Evolutionary conservation across 2,888 invertebrate genomes (phyloP).

Genomic region (Drosophila macrospina): DNA sequence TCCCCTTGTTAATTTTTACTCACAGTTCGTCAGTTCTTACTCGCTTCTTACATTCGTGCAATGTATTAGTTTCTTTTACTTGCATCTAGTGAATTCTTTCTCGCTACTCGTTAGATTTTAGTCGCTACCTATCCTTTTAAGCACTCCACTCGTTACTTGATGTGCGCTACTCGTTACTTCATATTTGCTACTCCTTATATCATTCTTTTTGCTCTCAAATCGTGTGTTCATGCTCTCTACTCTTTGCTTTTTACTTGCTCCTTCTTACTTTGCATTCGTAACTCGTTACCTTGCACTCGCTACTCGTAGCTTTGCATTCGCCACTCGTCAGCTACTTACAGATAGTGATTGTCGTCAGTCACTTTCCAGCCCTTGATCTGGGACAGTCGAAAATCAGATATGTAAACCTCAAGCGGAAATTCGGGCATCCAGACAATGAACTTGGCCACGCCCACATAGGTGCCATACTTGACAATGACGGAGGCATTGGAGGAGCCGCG

Average conservation of each 20-base stretch:
- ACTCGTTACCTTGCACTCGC: background rate
- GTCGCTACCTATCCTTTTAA: too few species aligned
- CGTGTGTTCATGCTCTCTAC: background rate
- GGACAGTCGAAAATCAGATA: conserved; percentile 94
- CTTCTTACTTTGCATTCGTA: too few species aligned
- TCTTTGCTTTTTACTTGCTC: background rate
- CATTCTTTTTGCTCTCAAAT: too few species aligned
- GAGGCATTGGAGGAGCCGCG: conserved; percentile 97
- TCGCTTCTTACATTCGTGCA: too few species aligned
- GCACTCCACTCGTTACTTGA: too few species aligned
- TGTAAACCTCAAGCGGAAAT: conserved; percentile 95
- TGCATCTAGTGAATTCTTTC: background rate
- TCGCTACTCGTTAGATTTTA: background rate
- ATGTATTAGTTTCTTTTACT: too few species aligned
- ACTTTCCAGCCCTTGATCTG: conserved; percentile 98
- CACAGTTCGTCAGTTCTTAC: background rate
- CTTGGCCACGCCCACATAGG: conserved; percentile 93
- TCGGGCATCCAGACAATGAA: conserved; percentile 99
- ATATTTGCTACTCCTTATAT: background rate
- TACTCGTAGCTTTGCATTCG: background rate
- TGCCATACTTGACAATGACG: conserved; percentile 96
- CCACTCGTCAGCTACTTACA: conserved; percentile 67
- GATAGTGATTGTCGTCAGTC: conserved; percentile 89
- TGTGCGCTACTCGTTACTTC: background rate
- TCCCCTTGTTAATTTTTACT: background rate